phyloP scores from a whole-genome alignment of 2,113 vertebrate genomes.

The Engraulis encrasicolus region DNA sequence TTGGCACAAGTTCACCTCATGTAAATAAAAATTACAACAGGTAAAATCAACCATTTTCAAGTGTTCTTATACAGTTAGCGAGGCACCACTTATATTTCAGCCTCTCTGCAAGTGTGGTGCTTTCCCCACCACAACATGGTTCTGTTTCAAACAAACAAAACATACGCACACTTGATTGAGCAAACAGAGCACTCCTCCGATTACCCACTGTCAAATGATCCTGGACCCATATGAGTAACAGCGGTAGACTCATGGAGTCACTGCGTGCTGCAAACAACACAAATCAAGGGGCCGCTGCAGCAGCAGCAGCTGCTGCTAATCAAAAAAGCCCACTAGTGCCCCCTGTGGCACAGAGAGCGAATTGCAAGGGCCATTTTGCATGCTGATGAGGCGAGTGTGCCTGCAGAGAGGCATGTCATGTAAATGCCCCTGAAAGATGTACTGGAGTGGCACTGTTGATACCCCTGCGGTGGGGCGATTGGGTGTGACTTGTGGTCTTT shows the following conservation, averaged over 20 bases:
- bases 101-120: neutral
- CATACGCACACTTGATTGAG: neutral
- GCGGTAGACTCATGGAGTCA: neutral
- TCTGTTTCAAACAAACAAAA: neutral
- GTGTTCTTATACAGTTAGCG: neutral
- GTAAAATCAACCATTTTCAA: conserved; percentile 11
- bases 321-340: conserved; percentile 51
- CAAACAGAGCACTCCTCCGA: neutral
- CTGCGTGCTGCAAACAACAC: neutral
- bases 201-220: conserved; percentile 8
- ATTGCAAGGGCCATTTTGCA: conserved; percentile 32
- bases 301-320: too few species aligned
- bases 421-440: neutral
- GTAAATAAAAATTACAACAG: too few species aligned
- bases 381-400: neutral
- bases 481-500: conserved; percentile 16
- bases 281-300: neutral
- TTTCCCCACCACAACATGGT: neutral
- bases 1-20: neutral
- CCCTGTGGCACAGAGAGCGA: conserved; percentile 48
- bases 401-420: conserved; percentile 21
- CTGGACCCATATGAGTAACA: neutral
- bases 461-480: neutral
- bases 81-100: neutral
- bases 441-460: neutral